Evolutionary conservation across 1,140 invertebrate genomes (phyloP).

Genomic region (Zophobas morio): DNA sequence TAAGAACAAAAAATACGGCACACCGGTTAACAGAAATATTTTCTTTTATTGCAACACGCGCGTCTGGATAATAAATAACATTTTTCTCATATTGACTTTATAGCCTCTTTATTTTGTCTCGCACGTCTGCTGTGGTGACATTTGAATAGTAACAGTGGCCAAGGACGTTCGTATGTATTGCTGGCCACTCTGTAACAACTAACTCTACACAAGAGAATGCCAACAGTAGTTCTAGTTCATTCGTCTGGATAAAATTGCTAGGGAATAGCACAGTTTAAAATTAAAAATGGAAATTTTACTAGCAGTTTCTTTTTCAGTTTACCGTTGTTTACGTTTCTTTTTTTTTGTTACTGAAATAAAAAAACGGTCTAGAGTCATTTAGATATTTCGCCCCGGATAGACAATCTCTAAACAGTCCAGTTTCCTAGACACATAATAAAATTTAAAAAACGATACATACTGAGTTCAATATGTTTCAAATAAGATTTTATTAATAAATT

Average conservation of each 20-base stretch:
- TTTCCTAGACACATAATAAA: too few relatives aligned
- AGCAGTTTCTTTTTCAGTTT: not conserved
- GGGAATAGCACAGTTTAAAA: not conserved
- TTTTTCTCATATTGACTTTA: conserved; percentile 62
- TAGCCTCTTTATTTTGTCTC: conserved; percentile 59
- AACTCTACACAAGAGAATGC: not conserved
- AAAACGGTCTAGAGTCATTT: too few relatives aligned
- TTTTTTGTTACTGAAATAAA: too few relatives aligned
- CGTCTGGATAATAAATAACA: conserved; percentile 60
- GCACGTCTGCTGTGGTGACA: conserved; percentile 53
- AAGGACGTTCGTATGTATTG: conserved; percentile 55
- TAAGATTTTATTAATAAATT: too few relatives aligned
- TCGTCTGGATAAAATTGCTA: not conserved
- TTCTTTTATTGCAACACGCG: conserved; percentile 58
- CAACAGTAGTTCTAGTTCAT: not conserved
- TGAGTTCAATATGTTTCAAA: too few relatives aligned
- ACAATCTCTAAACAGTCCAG: too few relatives aligned
- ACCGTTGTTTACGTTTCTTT: too few relatives aligned
- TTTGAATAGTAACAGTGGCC: conserved; percentile 60
- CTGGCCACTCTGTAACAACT: not conserved
- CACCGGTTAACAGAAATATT: conserved; percentile 42
- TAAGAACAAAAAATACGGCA: not conserved
- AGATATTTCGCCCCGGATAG: too few relatives aligned
- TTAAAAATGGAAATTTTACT: not conserved
- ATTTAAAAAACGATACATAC: too few relatives aligned